A percentile compares a stretch with the other conserved stretches of the same genome.
These are phyloP conservation scores for Daptonema setosum DNA, from an alignment of 2,888 invertebrate genomes.

Conservation along the genomic window DNA sequence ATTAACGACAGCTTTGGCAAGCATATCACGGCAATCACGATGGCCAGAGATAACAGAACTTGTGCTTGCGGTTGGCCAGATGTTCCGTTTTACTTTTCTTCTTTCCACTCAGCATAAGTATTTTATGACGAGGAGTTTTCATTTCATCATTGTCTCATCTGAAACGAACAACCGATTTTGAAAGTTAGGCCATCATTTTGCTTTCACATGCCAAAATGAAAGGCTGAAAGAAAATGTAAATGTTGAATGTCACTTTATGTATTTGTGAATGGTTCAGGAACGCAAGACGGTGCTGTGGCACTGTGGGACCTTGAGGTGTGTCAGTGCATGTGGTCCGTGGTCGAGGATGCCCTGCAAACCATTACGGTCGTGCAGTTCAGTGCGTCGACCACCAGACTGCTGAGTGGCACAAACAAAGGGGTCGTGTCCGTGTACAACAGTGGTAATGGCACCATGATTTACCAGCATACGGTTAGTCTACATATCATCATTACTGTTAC, in stretches of 20 bases:
- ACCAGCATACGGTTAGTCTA: neutral
- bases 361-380: conserved; percentile 19
- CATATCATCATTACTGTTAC: too few relatives aligned
- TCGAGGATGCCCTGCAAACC: conserved; percentile 15
- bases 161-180: too few relatives aligned
- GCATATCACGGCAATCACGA: neutral
- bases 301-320: conserved; percentile 26
- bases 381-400: conserved; percentile 14
- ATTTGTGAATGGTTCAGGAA: conserved; percentile 11
- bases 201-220: too few relatives aligned
- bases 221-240: too few relatives aligned
- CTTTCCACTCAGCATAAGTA: too few relatives aligned
- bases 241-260: too few relatives aligned
- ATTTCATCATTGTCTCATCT: too few relatives aligned
- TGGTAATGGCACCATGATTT: conserved; percentile 2
- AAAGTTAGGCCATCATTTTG: too few relatives aligned
- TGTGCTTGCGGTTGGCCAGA: conserved; percentile 3
- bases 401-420: conserved; percentile 18
- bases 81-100: too few relatives aligned
- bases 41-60: conserved; percentile 5
- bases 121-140: too few relatives aligned
- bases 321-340: conserved; percentile 20
- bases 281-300: conserved; percentile 21
- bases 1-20: neutral
- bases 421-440: conserved; percentile 6